Evolutionary conservation across 2,113 vertebrate species (phyloP), one percentile per base, ranked within the genome.

Genomic region (Salvelinus alpinus): DNA sequence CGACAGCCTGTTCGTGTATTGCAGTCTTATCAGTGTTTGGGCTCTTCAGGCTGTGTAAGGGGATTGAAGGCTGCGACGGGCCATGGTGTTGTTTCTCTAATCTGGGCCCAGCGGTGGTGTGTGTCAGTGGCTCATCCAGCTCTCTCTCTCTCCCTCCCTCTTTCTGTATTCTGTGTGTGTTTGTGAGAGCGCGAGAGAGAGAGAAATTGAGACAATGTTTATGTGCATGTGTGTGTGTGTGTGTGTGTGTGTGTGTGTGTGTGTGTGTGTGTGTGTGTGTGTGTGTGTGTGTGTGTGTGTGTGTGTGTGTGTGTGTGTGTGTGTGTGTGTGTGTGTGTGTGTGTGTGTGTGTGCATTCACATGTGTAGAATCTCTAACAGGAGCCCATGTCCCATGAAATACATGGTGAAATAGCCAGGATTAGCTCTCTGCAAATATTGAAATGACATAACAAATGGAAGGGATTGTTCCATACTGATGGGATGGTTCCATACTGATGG

Each of bases 51-150:
- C 82, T 75, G 76, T 72, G 29, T 73, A 14, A 34, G 73, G 60
- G 77, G 80, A 77, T 54, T 70, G 27, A 29, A 76, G 51, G 72
- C 66, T 77, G 77, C 57, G 62, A 54, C 64, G n/a, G 60, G 68
- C 59, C 59, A 24, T 70, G 79, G 57, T 65, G 87, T 81, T 76
- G 78, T 84, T 65, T 48, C 80, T 83, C 71, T 89, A 84, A 92
- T 90, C 87, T 86, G 74, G 77, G 78, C 85, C 80, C 82, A 70
- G 7, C 70, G 54, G 82, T 80, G 51, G 31, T 67, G 27, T 68
- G 66, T 68, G 29, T n/a, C 75, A 57, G 25, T 69, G 31, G 78
- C 81, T 79, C 74, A 88, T 88, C 86, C 80, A 79, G 81, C 73
- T 24, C 27, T 60, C 27, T 16, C 47, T 29, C 51, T 11, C 18